A percentile compares a stretch with the other conserved stretches of the same genome.
phyloP scores from a whole-genome alignment of 2,888 invertebrate species.

The Dichetophora obliterata region DNA sequence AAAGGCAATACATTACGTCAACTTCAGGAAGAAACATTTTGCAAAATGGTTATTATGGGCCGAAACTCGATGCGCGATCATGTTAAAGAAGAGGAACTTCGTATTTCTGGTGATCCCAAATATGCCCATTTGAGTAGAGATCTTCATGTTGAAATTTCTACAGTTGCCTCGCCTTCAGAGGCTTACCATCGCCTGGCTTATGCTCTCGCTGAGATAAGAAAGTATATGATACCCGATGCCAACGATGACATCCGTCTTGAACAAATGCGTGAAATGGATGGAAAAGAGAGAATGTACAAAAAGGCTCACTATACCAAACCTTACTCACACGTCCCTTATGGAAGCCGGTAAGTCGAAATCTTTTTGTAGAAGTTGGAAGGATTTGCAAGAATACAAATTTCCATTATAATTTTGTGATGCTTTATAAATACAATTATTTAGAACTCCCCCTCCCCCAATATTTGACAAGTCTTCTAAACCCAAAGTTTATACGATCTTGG shows the following conservation, averaged over 20 bases:
- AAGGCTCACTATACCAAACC: slow-evolving; percentile 64
- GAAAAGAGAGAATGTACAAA: slow-evolving; percentile 66
- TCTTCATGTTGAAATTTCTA: slow-evolving; percentile 91
- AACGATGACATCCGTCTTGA: slow-evolving; percentile 67
- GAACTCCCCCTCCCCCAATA: slow-evolving; percentile 65
- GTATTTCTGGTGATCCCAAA: slow-evolving; percentile 89
- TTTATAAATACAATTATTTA: slow-evolving; percentile 39
- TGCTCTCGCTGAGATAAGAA: slow-evolving; percentile 83
- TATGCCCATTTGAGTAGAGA: slow-evolving; percentile 92
- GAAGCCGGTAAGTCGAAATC: slow-evolving; percentile 55
- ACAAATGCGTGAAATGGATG: slow-evolving; percentile 66
- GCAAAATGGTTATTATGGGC: slow-evolving; percentile 95
- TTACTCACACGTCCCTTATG: slow-evolving; percentile 61
- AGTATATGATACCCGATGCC: slow-evolving; percentile 83
- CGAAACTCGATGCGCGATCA: slow-evolving; percentile 95
- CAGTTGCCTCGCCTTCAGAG: slow-evolving; percentile 91
- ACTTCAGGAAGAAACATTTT: slow-evolving; percentile 93
- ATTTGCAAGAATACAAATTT: too few relatives aligned
- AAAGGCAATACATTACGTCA: slow-evolving; percentile 93
- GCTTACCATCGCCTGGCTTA: slow-evolving; percentile 88
- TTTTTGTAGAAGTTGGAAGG: too few relatives aligned
- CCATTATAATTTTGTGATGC: background rate
- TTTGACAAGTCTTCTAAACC: slow-evolving; percentile 74
- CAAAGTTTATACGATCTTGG: slow-evolving; percentile 86
- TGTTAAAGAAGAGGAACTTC: slow-evolving; percentile 92